Evolutionary conservation across 2,888 invertebrate genomes (phyloP), one percentile per base, ranked within the genome.

Genomic region (Acleris cristana): DNA sequence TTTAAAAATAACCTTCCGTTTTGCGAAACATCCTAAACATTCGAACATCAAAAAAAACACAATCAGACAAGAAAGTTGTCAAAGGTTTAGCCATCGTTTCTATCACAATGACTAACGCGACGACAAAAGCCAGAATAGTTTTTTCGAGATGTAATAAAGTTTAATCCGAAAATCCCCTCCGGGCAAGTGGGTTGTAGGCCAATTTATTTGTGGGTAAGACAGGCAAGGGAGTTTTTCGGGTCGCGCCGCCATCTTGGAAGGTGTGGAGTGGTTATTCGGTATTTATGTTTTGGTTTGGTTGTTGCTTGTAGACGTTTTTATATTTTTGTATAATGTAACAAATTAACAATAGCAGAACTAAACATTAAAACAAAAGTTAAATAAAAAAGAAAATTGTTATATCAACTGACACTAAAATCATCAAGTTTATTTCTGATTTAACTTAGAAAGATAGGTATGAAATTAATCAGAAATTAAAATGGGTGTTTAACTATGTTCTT

Each of bases 121-220:
- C 65, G 74, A 83, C 82, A 84, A 82, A 78, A 73, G 76, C 55
- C 74, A 14, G 72, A 77, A 73, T 79, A 77, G 77, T 76, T 79
- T 76, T 78, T 79, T 75, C 70, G 69, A 73, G 72, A 75, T 73
- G 81, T 81, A 82, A 84, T 85, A 80, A 83, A 85, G 81, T 82
- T 81, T 85, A 88, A 90, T 89, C 88, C 84, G 75, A 80, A 89
- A 87, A 87, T 87, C 87, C 86, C 87, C 79, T 74, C 74, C 54
- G 74, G 81, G 87, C 86, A 81, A 83, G 82, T 80, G 81, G 77
- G 80, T 80, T 77, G 81, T 78, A 77, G 82, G 83, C 85, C 87
- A 86, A 88, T 85, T 67, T 86, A 88, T 87, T 84, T 85, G 83
- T 74, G 83, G 82, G 83, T 74, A 81, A 67, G 71, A 79, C 77